Percentiles rank a stretch among this genome's conserved stretches.
Evolutionary conservation across 2,113 vertebrate species (phyloP).

Genomic region (Aegotheles bennettii): DNA sequence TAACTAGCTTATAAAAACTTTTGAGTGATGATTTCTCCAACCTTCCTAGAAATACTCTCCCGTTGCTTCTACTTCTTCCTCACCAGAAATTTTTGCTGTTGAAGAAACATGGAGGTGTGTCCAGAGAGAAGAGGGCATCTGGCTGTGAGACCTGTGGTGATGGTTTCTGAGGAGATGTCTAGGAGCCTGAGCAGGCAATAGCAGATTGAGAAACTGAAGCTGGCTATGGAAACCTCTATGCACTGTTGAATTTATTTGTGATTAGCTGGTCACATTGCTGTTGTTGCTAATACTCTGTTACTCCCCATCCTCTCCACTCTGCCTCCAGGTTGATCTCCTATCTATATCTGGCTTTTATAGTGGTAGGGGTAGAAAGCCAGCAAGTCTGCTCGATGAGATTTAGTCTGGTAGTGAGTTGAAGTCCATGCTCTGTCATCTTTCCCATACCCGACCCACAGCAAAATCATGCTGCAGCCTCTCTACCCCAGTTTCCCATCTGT

Average conservation of each 20-base stretch:
- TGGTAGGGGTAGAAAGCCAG: background rate
- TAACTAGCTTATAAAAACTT: background rate
- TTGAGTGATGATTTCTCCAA: background rate
- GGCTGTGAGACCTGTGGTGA: background rate
- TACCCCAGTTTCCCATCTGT: background rate
- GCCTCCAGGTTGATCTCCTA: background rate
- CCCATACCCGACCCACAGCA: background rate
- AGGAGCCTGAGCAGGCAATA: background rate
- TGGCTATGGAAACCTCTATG: background rate
- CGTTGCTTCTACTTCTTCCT: background rate
- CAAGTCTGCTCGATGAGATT: background rate
- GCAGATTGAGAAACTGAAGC: background rate
- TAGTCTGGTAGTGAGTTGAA: background rate
- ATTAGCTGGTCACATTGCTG: background rate
- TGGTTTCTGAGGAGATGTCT: background rate
- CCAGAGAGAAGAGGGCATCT: background rate
- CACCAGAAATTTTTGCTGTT: background rate
- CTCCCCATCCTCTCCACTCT: background rate
- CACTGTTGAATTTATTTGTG: fast-evolving
- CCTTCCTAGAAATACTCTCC: background rate
- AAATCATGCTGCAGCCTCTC: background rate
- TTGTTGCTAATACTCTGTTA: background rate
- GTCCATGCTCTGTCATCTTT: background rate
- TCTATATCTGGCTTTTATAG: background rate
- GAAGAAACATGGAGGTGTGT: fast-evolving